phyloP scores from a whole-genome alignment of 1,140 invertebrate species.

The Dinoponera quadriceps region DNA sequence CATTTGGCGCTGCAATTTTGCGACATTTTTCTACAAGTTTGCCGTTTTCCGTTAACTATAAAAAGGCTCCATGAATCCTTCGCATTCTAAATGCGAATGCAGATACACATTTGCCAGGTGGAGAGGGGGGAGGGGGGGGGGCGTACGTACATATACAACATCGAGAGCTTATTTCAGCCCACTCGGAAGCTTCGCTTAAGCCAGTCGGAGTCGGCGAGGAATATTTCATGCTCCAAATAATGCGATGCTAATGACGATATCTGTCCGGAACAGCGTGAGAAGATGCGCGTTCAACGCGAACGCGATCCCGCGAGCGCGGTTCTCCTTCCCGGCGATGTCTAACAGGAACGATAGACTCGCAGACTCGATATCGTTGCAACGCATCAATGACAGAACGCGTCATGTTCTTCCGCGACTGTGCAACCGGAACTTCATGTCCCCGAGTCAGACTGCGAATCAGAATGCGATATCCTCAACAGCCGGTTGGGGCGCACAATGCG shows the following conservation, averaged over 20 bases:
- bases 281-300: constrained; percentile 27
- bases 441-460: constrained; percentile 36
- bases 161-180: not conserved
- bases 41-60: not conserved
- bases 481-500: not conserved
- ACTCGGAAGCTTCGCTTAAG: not conserved
- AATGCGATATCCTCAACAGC: constrained; percentile 19
- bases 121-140: too few relatives aligned
- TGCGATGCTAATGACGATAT: constrained; percentile 40
- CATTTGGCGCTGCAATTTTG: too few relatives aligned
- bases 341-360: constrained; percentile 52
- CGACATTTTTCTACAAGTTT: not conserved
- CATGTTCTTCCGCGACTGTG: constrained; percentile 47
- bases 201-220: not conserved
- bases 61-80: not conserved
- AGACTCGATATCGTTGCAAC: constrained; percentile 35
- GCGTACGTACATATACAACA: not conserved
- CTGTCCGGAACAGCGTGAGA: not conserved
- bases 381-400: constrained; percentile 50
- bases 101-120: too few relatives aligned
- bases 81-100: not conserved
- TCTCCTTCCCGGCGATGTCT: constrained; percentile 26
- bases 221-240: constrained; percentile 19
- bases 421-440: constrained; percentile 48
- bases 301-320: constrained; percentile 1